These are phyloP conservation scores for Proales similis DNA, from an alignment of 1,140 invertebrate species.

Conservation along the genomic window DNA sequence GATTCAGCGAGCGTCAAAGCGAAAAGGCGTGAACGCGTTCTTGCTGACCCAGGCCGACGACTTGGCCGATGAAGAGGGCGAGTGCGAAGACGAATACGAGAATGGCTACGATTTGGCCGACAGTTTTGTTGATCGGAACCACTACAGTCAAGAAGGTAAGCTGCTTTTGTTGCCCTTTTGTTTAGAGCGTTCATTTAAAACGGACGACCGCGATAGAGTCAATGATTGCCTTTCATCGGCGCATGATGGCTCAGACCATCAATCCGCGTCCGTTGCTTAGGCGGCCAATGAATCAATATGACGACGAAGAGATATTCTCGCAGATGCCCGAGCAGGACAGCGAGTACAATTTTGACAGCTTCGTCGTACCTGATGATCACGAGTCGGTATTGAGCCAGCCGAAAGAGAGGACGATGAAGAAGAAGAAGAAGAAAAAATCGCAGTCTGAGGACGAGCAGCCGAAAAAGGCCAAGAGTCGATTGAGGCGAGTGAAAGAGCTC, in stretches of 20 bases:
- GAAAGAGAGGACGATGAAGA: background rate
- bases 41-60: conserved; percentile 20
- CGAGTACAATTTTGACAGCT: conserved; percentile 21
- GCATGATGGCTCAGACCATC: background rate
- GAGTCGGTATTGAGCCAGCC: conserved; percentile 4
- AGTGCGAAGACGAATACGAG: conserved; percentile 21
- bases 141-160: conserved; percentile 13
- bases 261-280: conserved; percentile 4
- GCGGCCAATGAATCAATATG: conserved; percentile 5
- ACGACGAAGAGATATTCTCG: conserved; percentile 32
- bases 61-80: conserved; percentile 8
- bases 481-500: conserved; percentile 22
- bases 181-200: background rate
- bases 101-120: conserved; percentile 29
- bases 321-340: conserved; percentile 20
- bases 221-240: background rate
- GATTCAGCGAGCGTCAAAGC: background rate
- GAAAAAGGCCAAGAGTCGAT: no score
- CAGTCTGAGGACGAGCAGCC: background rate
- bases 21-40: conserved; percentile 3
- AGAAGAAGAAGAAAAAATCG: conserved; percentile 5
- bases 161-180: background rate
- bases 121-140: conserved; percentile 27
- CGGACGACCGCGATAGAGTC: no score
- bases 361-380: conserved; percentile 28